These are phyloP conservation scores for Eueides isabella DNA, from an alignment of 1,140 invertebrate genomes.

Conservation along the genomic window DNA sequence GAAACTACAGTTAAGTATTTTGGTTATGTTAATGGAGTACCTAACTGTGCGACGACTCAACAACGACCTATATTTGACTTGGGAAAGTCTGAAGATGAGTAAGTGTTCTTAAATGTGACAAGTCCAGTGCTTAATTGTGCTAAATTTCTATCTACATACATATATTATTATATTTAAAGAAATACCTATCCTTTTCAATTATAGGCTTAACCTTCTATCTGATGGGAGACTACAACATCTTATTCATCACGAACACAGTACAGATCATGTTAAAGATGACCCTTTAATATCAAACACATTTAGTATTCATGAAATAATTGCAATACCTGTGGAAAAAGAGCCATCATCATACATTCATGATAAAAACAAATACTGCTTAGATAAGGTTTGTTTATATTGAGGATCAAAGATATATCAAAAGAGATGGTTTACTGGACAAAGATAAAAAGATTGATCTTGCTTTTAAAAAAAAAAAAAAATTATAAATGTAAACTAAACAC, in stretches of 20 bases:
- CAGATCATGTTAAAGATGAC: constrained; percentile 81
- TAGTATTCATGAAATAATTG: constrained; percentile 65
- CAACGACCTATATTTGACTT: constrained; percentile 88
- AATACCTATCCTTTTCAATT: constrained; percentile 40
- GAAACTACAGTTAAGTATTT: constrained; percentile 79
- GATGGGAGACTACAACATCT: constrained; percentile 88
- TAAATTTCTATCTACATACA: not conserved
- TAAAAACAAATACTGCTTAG: constrained; percentile 89
- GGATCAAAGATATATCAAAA: too few species aligned
- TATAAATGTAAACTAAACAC: constrained; percentile 17
- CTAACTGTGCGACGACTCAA: constrained; percentile 87
- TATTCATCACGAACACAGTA: constrained; percentile 82
- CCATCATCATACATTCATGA: constrained; percentile 87
- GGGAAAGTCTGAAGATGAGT: constrained; percentile 77
- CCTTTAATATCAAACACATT: constrained; percentile 62
- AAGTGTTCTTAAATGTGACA: constrained; percentile 40
- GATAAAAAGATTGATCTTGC: too few species aligned
- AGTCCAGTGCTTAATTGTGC: not conserved
- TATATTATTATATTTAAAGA: not conserved
- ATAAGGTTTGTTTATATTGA: constrained; percentile 84
- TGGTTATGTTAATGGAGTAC: constrained; percentile 85
- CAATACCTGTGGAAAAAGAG: constrained; percentile 78
- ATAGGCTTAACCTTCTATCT: constrained; percentile 84
- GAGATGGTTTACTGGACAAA: too few species aligned
- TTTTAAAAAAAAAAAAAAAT: constrained; percentile 19